phyloP scores from a whole-genome alignment of 2,113 vertebrate species.

The Taxidea taxus region DNA sequence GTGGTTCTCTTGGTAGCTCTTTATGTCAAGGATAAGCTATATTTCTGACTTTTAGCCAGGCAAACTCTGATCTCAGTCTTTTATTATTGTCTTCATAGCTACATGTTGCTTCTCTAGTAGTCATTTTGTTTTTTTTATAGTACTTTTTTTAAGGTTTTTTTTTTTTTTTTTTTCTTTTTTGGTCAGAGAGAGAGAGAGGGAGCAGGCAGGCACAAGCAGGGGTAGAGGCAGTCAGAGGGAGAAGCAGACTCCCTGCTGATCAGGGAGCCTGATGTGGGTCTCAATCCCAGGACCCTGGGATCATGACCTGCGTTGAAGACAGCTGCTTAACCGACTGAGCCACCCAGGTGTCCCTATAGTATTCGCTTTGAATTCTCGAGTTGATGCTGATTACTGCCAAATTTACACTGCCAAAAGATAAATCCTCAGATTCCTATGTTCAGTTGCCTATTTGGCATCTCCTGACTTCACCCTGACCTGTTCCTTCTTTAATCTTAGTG shows the following conservation, averaged over 20 bases:
- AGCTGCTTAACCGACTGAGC: too few species aligned
- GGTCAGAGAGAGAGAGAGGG: too few species aligned
- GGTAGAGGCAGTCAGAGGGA: too few species aligned
- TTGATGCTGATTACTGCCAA: not conserved
- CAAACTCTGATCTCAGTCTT: not conserved
- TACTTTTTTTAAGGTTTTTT: too few species aligned
- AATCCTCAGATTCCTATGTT: not conserved
- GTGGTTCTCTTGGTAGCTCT: not conserved
- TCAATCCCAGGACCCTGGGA: too few species aligned
- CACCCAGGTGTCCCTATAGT: not conserved
- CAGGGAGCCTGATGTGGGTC: too few species aligned
- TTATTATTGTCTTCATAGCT: not conserved
- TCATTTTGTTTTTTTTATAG: not conserved
- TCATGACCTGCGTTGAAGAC: too few species aligned
- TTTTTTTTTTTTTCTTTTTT: too few species aligned
- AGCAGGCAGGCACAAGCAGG: too few species aligned
- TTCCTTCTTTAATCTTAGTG: not conserved
- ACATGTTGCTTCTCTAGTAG: not conserved
- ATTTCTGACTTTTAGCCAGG: not conserved
- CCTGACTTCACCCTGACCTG: not conserved
- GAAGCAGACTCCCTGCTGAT: too few species aligned
- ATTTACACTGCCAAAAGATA: not conserved
- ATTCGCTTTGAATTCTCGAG: not conserved
- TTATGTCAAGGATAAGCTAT: not conserved
- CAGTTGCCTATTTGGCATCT: not conserved